A percentile compares a stretch with the other conserved stretches of the same genome.
Conservation (phyloP, 2,797 vertebrate genomes). For the Denticeps clupeoides region DNA sequence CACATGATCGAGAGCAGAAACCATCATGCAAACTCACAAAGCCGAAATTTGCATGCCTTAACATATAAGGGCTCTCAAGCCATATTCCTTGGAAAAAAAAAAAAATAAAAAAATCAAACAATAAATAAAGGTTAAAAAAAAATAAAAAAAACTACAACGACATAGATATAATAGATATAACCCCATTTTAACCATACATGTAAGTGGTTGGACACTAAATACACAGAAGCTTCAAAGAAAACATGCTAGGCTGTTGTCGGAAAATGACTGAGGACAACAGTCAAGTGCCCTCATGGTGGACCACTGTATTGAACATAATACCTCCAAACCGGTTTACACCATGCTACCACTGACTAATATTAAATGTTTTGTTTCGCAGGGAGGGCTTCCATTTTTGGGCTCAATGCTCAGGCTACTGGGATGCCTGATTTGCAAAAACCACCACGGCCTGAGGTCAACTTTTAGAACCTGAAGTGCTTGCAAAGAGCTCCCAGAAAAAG, state of each 20-base stretch:
- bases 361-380: slow-evolving; percentile 11
- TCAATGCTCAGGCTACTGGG: not conserved
- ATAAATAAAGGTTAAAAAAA: slow-evolving; percentile 18
- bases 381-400: slow-evolving; percentile 16
- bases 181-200: slow-evolving; percentile 30
- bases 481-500: no score
- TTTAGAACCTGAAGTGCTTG: no score
- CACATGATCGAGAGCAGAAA: slow-evolving; percentile 35
- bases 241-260: slow-evolving; percentile 34
- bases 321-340: slow-evolving; percentile 6
- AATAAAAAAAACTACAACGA: slow-evolving; percentile 25
- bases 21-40: slow-evolving; percentile 65
- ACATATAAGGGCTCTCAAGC: slow-evolving; percentile 25
- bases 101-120: slow-evolving; percentile 13
- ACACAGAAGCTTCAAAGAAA: slow-evolving; percentile 32
- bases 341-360: slow-evolving; percentile 11
- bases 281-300: slow-evolving; percentile 13
- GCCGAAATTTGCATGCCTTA: slow-evolving; percentile 59
- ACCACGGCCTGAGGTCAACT: no score
- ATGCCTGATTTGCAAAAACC: no score
- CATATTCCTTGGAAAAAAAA: slow-evolving; percentile 21
- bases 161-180: slow-evolving; percentile 23
- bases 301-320: slow-evolving; percentile 17
- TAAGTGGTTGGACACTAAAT: slow-evolving; percentile 33
- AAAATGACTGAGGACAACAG: slow-evolving; percentile 25